Conservation (phyloP, 92 coral and sea anemone species). For the Parazoanthus darwini region DNA sequence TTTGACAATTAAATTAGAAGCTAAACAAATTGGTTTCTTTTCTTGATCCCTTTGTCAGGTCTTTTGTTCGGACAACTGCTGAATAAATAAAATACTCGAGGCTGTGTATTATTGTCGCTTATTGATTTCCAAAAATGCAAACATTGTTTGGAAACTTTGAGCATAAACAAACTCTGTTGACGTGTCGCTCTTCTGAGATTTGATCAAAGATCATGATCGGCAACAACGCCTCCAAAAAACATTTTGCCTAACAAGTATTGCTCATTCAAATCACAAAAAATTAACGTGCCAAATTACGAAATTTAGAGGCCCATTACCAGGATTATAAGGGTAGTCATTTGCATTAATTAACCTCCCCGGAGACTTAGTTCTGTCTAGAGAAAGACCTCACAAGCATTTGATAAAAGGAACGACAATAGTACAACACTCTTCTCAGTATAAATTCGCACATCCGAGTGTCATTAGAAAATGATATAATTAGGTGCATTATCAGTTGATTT, state of each 20-base stretch:
- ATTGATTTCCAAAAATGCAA: neutral
- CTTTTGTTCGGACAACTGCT: conserved; percentile 10
- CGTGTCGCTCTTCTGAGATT: neutral
- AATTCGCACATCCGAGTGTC: neutral
- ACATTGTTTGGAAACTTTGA: neutral
- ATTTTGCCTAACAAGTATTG: too few species aligned
- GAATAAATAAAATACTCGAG: conserved; percentile 1
- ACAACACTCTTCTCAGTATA: neutral
- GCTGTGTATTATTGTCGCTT: neutral
- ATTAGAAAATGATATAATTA: neutral
- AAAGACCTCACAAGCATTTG: neutral
- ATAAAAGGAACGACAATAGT: neutral
- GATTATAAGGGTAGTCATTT: neutral
- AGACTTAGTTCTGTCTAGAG: neutral
- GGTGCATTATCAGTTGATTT: neutral
- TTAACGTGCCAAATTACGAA: neutral
- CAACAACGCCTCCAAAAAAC: neutral
- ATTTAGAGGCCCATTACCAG: neutral
- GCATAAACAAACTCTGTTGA: neutral
- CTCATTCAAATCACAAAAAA: neutral
- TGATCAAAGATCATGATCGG: too few species aligned
- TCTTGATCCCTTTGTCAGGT: conserved; percentile 8
- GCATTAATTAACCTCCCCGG: conserved; percentile 10
- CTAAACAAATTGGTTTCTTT: conserved; percentile 4
- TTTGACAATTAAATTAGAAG: conserved; percentile 18